Evolutionary conservation across 2,888 invertebrate species (phyloP).

Genomic region (Keiferia lycopersicella): DNA sequence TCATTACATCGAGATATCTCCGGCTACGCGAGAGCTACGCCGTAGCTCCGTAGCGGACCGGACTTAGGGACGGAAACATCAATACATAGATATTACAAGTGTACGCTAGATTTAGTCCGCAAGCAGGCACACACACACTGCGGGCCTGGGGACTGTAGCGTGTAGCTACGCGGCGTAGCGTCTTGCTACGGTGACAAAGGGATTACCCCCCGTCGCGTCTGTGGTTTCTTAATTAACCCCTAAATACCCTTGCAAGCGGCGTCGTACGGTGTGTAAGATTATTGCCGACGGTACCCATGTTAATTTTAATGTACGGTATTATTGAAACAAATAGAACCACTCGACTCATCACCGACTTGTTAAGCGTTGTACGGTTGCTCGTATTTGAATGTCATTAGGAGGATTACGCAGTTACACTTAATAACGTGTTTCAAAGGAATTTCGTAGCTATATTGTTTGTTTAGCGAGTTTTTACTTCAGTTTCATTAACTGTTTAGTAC

Average conservation of each 20-base stretch:
- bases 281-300: slow-evolving; percentile 71
- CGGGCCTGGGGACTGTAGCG: background rate
- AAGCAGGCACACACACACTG: slow-evolving; percentile 47
- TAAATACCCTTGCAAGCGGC: slow-evolving; percentile 67
- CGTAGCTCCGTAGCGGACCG: slow-evolving; percentile 20
- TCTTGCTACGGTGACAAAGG: slow-evolving; percentile 73
- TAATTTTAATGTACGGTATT: slow-evolving; percentile 73
- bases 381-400: slow-evolving; percentile 4
- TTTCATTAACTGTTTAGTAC: slow-evolving; percentile 17
- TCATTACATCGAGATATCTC: background rate
- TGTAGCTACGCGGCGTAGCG: slow-evolving; percentile 31
- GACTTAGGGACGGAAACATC: slow-evolving; percentile 13
- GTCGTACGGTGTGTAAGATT: slow-evolving; percentile 66
- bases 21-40: slow-evolving; percentile 14
- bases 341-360: slow-evolving; percentile 29
- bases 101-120: slow-evolving; percentile 44
- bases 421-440: background rate
- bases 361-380: slow-evolving; percentile 19
- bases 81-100: slow-evolving; percentile 10
- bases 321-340: slow-evolving; percentile 69
- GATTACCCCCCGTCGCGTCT: slow-evolving; percentile 67
- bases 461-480: background rate
- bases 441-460: background rate
- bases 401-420: background rate
- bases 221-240: slow-evolving; percentile 80